Conservation (phyloP, 1,140 invertebrate species). For the Psix sp. region DNA sequence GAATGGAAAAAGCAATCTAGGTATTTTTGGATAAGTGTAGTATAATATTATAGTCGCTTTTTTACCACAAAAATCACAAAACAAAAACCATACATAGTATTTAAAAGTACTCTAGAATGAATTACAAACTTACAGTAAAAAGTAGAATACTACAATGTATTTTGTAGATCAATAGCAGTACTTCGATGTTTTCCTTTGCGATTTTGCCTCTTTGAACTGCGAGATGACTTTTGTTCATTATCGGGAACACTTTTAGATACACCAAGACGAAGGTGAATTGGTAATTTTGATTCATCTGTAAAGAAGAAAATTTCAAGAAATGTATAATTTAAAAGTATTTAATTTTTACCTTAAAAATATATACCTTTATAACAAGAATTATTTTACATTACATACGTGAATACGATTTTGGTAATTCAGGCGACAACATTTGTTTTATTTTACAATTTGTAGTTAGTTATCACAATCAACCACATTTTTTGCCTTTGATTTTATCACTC, state of each 20-base stretch:
- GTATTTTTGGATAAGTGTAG: no score
- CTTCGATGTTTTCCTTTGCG: constrained; percentile 35
- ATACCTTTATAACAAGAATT: no score
- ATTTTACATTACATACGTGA: no score
- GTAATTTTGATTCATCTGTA: constrained; percentile 43
- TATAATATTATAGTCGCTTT: no score
- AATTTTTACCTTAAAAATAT: no score
- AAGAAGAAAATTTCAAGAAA: background rate
- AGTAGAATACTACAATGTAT: constrained; percentile 41
- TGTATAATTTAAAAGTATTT: no score
- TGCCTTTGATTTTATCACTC: no score
- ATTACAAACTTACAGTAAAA: constrained; percentile 28
- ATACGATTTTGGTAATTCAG: no score
- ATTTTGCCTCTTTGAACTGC: constrained; percentile 25
- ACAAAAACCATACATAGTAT: constrained; percentile 12
- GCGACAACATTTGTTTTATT: no score
- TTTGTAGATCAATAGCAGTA: constrained; percentile 20
- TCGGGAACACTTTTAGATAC: constrained; percentile 32
- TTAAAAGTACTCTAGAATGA: constrained; percentile 17
- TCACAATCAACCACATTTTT: no score
- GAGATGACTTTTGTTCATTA: constrained; percentile 24
- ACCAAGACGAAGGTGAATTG: constrained; percentile 42
- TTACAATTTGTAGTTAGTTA: no score
- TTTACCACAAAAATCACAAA: constrained; percentile 23
- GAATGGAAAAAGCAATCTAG: constrained; percentile 26